phyloP scores from a whole-genome alignment of 2,113 vertebrate genomes.

The Pangasianodon hypophthalmus region DNA sequence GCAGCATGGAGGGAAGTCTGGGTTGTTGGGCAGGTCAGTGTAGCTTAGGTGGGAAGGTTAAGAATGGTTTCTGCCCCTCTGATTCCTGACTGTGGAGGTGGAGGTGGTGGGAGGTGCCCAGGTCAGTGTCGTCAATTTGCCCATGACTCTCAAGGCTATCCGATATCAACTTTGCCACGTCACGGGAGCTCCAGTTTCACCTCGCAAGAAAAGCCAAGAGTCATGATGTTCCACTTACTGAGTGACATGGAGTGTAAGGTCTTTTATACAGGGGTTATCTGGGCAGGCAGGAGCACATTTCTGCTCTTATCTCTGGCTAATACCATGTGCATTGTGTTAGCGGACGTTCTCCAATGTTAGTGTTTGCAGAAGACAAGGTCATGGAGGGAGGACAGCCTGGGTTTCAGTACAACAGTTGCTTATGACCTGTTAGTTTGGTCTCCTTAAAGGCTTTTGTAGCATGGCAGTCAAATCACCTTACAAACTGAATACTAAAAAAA shows the following conservation, averaged over 20 bases:
- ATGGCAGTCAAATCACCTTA: background rate
- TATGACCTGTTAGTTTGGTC: background rate
- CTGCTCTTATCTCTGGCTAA: constrained; percentile 37
- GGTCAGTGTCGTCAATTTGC: constrained; percentile 41
- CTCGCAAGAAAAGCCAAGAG: constrained; percentile 19
- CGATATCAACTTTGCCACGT: constrained; percentile 34
- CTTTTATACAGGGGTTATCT: constrained; percentile 40
- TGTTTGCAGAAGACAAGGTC: constrained; percentile 35
- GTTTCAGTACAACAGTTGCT: background rate
- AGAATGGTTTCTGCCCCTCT: constrained; percentile 17
- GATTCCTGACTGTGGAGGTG: constrained; percentile 34
- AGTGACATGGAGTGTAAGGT: constrained; percentile 20
- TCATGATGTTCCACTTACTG: constrained; percentile 20
- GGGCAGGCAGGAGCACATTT: constrained; percentile 26
- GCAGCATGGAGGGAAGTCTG: background rate
- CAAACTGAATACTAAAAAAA: background rate
- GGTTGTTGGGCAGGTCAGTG: background rate
- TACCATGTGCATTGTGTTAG: constrained; percentile 42
- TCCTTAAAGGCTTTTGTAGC: background rate
- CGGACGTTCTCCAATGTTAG: constrained; percentile 35
- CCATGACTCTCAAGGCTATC: constrained; percentile 56
- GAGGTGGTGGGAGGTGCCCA: background rate
- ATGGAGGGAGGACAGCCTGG: background rate
- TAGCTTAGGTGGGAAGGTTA: background rate
- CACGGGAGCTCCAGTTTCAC: constrained; percentile 42